phyloP scores from a whole-genome alignment of 2,797 vertebrate species.

The Propithecus deckenii region DNA sequence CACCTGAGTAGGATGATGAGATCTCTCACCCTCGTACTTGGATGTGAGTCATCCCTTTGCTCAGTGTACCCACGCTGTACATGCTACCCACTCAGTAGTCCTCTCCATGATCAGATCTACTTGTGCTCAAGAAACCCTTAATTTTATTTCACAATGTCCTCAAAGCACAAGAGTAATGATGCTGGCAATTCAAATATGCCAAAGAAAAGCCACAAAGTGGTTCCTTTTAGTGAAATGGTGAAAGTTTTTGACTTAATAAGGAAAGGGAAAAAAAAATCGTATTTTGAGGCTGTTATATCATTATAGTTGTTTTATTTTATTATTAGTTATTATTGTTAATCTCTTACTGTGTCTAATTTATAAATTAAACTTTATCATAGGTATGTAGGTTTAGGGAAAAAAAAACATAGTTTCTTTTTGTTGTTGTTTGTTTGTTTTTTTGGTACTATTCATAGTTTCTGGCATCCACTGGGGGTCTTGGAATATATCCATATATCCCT shows the following conservation, averaged over 20 bases:
- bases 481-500: background rate
- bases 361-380: background rate
- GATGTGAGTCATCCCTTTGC: background rate
- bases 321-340: background rate
- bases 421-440: too few relatives aligned
- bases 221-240: background rate
- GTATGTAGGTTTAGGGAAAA: background rate
- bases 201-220: background rate
- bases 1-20: background rate
- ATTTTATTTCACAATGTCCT: background rate
- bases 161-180: background rate
- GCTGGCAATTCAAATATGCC: background rate
- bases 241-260: background rate
- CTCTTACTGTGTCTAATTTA: background rate
- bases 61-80: background rate
- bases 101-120: background rate
- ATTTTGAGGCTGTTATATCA: background rate
- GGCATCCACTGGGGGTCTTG: background rate
- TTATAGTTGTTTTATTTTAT: background rate
- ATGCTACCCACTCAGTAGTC: background rate
- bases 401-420: background rate
- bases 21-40: background rate
- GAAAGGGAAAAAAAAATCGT: background rate
- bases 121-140: background rate
- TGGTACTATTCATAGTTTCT: background rate